Conservation (phyloP, 2,113 vertebrate genomes). For the Gymnorhina tibicen region DNA sequence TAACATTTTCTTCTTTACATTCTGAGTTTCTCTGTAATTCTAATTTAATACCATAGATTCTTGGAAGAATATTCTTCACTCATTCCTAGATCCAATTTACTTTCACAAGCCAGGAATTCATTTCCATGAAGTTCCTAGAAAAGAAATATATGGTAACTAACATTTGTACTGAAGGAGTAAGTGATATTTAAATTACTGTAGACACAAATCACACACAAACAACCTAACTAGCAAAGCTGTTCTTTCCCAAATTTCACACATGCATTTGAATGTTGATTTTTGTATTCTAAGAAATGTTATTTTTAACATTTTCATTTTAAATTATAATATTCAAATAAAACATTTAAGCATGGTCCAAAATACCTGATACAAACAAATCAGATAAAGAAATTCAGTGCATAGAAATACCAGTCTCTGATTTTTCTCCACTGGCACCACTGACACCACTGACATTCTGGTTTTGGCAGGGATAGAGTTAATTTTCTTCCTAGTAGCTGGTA, state of each 20-base stretch:
- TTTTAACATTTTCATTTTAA: not conserved
- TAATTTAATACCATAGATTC: constrained; percentile 60
- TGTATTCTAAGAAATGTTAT: not conserved
- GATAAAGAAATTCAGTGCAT: not conserved
- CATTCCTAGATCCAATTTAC: not conserved
- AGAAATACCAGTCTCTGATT: not conserved
- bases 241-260: not conserved
- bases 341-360: not conserved
- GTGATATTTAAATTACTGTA: not conserved
- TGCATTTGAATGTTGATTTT: not conserved
- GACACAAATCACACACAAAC: not conserved
- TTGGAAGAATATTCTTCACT: not conserved
- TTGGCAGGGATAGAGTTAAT: not conserved
- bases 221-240: not conserved
- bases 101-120: constrained; percentile 38
- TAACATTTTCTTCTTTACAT: not conserved
- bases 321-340: not conserved
- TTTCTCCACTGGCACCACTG: too few species aligned
- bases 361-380: not conserved
- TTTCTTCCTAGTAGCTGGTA: not conserved
- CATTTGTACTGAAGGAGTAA: not conserved
- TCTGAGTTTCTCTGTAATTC: not conserved
- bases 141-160: not conserved
- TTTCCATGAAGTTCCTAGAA: constrained; percentile 63
- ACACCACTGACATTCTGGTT: not conserved